Evolutionary conservation across 2,888 invertebrate species (phyloP).

Genomic region (Nomada flava): DNA sequence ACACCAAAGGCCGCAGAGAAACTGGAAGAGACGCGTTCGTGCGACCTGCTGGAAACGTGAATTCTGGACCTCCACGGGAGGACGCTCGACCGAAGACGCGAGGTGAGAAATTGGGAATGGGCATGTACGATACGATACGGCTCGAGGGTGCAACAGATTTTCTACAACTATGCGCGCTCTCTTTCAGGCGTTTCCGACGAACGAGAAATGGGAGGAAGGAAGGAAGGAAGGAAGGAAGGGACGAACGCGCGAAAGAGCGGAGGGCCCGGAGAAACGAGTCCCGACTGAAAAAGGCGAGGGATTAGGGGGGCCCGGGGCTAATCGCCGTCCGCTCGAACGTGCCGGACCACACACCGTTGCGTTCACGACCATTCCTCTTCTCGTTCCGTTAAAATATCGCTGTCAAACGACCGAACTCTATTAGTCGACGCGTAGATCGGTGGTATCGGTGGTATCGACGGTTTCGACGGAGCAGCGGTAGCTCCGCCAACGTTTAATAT

Average conservation of each 20-base stretch:
- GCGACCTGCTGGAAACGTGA: slow-evolving; percentile 4
- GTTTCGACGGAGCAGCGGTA: too few species aligned
- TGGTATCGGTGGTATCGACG: neutral
- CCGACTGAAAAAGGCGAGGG: slow-evolving; percentile 68
- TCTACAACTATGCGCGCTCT: neutral
- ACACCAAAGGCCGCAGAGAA: slow-evolving; percentile 72
- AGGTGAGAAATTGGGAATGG: neutral
- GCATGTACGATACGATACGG: too few species aligned
- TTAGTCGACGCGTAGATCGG: slow-evolving; percentile 55
- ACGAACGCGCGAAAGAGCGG: slow-evolving; percentile 17
- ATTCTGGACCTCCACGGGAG: slow-evolving; percentile 22
- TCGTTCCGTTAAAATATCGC: slow-evolving; percentile 72
- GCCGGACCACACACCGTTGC: slow-evolving; percentile 79
- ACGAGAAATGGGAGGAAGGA: slow-evolving; percentile 16
- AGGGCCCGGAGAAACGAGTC: slow-evolving; percentile 64
- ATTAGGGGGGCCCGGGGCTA: slow-evolving; percentile 79
- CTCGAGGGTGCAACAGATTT: too few species aligned
- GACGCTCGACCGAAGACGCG: neutral
- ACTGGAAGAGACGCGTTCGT: slow-evolving; percentile 18
- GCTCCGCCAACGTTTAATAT: too few species aligned
- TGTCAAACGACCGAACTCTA: slow-evolving; percentile 72
- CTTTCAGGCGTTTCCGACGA: neutral
- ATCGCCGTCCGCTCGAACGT: slow-evolving; percentile 80
- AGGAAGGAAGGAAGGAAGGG: slow-evolving; percentile 50
- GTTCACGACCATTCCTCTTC: slow-evolving; percentile 69